Percentiles rank a stretch among this genome's conserved stretches.
Conservation (phyloP, 1,140 invertebrate species). For the Arion vulgaris region DNA sequence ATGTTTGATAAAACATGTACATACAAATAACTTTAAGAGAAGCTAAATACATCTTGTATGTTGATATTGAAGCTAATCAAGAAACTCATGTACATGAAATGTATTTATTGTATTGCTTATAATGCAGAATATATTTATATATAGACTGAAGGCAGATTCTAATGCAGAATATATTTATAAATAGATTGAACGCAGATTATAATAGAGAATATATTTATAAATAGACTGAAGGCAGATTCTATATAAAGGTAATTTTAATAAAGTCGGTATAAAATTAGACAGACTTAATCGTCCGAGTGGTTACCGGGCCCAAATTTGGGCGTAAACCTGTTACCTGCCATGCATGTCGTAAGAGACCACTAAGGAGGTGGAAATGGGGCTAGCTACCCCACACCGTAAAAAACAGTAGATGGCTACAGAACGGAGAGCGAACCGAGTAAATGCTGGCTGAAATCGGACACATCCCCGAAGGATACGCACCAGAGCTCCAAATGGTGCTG, state of each 20-base stretch:
- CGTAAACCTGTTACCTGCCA: no score
- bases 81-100: constrained; percentile 1
- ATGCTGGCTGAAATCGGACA: no score
- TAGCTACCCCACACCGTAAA: no score
- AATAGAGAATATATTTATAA: not conserved
- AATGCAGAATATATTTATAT: not conserved
- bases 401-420: no score
- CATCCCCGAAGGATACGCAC: no score
- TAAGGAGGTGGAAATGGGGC: no score
- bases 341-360: no score
- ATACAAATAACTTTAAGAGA: not conserved
- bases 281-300: no score
- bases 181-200: not conserved
- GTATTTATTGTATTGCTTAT: constrained; percentile 1
- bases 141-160: not conserved
- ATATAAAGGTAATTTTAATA: not conserved
- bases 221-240: not conserved
- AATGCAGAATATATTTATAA: not conserved
- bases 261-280: not conserved
- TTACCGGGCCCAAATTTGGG: no score
- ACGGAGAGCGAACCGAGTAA: no score
- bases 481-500: no score
- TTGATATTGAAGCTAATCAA: constrained; percentile 5
- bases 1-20: not conserved
- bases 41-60: not conserved